Percentiles rank a stretch among this genome's conserved stretches.
Conservation (phyloP, 2,797 vertebrate species). For the Adrianichthys oophorus region DNA sequence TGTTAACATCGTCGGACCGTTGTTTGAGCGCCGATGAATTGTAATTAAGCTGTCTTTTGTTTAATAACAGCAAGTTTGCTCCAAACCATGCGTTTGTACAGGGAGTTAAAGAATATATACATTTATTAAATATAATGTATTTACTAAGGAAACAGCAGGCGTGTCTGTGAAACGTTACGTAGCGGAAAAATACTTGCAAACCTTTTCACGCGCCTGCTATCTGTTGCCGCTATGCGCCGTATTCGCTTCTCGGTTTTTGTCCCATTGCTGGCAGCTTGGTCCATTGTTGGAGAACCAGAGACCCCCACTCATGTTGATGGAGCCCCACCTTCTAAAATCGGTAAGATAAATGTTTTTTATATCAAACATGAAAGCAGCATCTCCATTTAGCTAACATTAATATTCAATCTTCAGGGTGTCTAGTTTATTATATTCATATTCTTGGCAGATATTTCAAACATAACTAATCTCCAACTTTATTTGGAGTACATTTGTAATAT, state of each 20-base stretch:
- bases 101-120: not conserved
- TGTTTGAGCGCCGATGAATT: not conserved
- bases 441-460: too few species aligned
- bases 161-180: not conserved
- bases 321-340: slow-evolving; percentile 79
- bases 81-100: not conserved
- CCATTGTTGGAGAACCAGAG: slow-evolving; percentile 49
- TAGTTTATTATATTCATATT: too few species aligned
- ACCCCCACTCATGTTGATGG: slow-evolving; percentile 67
- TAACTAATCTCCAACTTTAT: too few species aligned
- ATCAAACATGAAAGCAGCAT: not conserved
- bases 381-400: slow-evolving; percentile 16
- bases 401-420: not conserved
- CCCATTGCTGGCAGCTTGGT: slow-evolving; percentile 30
- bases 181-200: not conserved
- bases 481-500: too few species aligned
- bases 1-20: not conserved
- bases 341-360: slow-evolving; percentile 38
- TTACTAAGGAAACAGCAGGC: not conserved
- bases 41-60: not conserved
- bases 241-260: slow-evolving; percentile 32
- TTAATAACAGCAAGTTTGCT: not conserved
- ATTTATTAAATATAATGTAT: not conserved
- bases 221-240: slow-evolving; percentile 41
- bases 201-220: not conserved